Percentiles rank a stretch among this genome's conserved stretches.
Conservation (phyloP, 2,797 vertebrate species). For the Knipowitschia caucasica region DNA sequence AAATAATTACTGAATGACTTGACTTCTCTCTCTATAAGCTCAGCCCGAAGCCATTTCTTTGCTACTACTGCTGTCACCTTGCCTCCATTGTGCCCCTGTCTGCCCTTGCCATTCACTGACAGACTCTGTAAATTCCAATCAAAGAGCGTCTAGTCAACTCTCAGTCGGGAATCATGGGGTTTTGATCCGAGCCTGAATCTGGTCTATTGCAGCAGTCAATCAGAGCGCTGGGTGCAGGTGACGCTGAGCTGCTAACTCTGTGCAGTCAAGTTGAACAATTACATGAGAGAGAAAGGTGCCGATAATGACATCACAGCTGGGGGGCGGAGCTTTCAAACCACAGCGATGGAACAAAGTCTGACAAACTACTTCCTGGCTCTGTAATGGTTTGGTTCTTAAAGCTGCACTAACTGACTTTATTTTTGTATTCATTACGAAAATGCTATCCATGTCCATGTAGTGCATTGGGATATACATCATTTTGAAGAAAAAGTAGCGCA, state of each 20-base stretch:
- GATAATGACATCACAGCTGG: no score
- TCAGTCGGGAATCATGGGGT: conserved; percentile 33
- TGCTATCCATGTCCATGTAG: no score
- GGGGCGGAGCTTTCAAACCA: no score
- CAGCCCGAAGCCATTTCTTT: conserved; percentile 40
- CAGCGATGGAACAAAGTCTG: no score
- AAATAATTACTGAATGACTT: conserved; percentile 21
- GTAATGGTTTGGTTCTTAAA: no score
- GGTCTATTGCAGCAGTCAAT: conserved; percentile 37
- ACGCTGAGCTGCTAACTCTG: conserved; percentile 5
- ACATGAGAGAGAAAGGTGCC: neutral
- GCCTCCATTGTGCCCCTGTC: conserved; percentile 40
- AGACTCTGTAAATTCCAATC: conserved; percentile 39
- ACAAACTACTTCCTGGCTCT: no score
- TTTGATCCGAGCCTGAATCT: conserved; percentile 33
- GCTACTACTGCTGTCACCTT: conserved; percentile 11
- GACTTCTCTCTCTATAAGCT: conserved; percentile 33
- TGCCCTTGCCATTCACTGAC: conserved; percentile 39
- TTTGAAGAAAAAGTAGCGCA: no score
- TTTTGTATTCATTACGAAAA: no score
- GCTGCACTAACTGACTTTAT: no score
- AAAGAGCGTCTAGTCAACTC: conserved; percentile 46
- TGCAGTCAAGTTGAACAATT: neutral
- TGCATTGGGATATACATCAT: no score
- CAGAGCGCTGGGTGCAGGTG: conserved; percentile 16